Percentiles rank a stretch among this genome's conserved stretches.
Conservation (phyloP, 2,113 vertebrate species). For the Eptesicus fuscus region DNA sequence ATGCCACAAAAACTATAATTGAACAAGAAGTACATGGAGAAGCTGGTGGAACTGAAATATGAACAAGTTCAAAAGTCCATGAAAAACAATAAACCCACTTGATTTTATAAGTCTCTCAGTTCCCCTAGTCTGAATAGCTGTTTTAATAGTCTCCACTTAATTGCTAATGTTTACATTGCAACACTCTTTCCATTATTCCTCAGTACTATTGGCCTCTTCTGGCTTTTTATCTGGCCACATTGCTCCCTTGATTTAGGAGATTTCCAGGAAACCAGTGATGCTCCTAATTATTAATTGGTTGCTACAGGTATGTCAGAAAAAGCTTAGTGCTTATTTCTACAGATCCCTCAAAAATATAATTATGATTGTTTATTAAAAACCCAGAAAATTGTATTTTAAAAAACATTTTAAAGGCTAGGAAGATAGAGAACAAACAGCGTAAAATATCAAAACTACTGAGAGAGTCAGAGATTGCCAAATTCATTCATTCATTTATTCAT, state of each 20-base stretch:
- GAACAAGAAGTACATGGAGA: not conserved
- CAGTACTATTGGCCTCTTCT: slow-evolving; percentile 36
- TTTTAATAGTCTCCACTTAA: slow-evolving; percentile 44
- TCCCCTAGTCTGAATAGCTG: not conserved
- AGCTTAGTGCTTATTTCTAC: slow-evolving; percentile 36
- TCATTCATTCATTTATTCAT: not conserved
- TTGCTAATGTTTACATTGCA: slow-evolving; percentile 11
- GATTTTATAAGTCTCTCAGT: slow-evolving; percentile 48
- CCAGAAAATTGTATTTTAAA: slow-evolving; percentile 8
- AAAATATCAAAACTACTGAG: slow-evolving; percentile 2
- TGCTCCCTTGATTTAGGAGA: not conserved
- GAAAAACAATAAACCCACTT: slow-evolving; percentile 28
- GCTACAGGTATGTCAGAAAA: slow-evolving; percentile 6
- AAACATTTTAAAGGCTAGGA: not conserved
- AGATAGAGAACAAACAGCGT: not conserved
- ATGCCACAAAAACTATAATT: not conserved
- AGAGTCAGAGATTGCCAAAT: not conserved
- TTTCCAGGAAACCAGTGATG: slow-evolving; percentile 56
- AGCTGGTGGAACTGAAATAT: not conserved
- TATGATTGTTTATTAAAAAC: not conserved
- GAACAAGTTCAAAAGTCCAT: not conserved
- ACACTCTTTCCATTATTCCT: slow-evolving; percentile 46
- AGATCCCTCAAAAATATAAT: not conserved
- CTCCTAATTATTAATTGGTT: not conserved
- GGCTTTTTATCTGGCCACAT: slow-evolving; percentile 48